Conservation (phyloP, 2,113 vertebrate genomes). For the Nerophis ophidion region DNA sequence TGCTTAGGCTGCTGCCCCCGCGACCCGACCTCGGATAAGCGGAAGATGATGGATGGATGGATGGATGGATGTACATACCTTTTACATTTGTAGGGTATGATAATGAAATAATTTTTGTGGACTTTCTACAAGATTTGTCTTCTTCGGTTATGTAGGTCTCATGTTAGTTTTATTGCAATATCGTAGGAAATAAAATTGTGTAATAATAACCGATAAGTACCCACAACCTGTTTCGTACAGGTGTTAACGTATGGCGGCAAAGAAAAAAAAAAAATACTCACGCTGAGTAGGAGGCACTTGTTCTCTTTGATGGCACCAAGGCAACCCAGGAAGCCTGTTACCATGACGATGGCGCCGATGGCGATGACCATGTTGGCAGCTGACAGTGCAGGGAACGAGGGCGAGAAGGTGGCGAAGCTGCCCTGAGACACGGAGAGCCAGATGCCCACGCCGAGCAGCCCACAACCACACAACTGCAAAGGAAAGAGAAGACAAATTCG, state of each 20-base stretch:
- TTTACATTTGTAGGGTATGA: no score
- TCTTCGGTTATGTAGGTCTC: no score
- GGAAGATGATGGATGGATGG: no score
- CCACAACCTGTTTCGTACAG: no score
- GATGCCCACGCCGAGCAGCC: slow-evolving; percentile 95
- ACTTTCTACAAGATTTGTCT: no score
- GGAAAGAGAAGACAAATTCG: slow-evolving; percentile 46
- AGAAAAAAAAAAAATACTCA: slow-evolving; percentile 73
- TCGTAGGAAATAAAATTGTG: no score
- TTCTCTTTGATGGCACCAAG: slow-evolving; percentile 99
- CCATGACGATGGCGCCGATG: slow-evolving; percentile 93
- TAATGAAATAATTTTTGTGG: no score
- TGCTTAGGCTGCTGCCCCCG: no score
- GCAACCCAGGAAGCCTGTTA: slow-evolving; percentile 95
- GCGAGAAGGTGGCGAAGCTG: slow-evolving; percentile 98
- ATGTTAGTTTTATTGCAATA: no score
- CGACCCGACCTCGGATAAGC: no score
- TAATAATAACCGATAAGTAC: no score
- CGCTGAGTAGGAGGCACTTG: slow-evolving; percentile 98
- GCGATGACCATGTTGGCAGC: slow-evolving; percentile 96
- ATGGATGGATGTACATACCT: no score
- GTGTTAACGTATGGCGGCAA: slow-evolving; percentile 2
- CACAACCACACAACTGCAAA: slow-evolving; percentile 94
- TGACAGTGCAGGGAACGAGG: slow-evolving; percentile 91
- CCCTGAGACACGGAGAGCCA: slow-evolving; percentile 98